Conservation (phyloP, 2,797 vertebrate genomes). For the Chloroceryle inda region DNA sequence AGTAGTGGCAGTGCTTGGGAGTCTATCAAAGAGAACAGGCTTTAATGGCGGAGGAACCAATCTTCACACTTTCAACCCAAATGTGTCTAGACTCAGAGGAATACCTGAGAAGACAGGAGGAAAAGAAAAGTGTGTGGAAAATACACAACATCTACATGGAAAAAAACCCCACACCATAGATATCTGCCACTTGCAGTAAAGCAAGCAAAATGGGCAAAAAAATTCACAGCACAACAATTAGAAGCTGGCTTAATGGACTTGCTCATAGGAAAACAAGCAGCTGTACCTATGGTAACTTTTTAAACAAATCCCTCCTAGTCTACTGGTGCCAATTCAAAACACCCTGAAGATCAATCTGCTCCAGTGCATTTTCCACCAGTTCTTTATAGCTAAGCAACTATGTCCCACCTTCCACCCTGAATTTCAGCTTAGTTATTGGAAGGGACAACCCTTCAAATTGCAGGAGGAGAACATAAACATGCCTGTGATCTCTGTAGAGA, state of each 20-base stretch:
- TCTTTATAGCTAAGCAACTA: neutral
- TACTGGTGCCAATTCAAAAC: neutral
- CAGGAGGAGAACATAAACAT: neutral
- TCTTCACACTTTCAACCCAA: neutral
- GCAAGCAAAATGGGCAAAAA: neutral
- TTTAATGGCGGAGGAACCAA: neutral
- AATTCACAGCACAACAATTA: neutral
- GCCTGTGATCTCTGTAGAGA: neutral
- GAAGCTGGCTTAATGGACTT: neutral
- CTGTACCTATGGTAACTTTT: neutral
- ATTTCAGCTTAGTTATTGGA: neutral
- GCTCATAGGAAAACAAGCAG: neutral
- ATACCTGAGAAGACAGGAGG: neutral
- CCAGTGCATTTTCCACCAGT: neutral
- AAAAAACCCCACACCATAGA: neutral
- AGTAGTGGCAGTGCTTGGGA: neutral
- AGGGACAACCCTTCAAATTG: neutral
- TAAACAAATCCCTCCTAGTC: neutral
- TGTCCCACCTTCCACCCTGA: neutral
- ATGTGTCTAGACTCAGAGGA: neutral
- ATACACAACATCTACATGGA: neutral
- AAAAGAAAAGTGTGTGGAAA: neutral
- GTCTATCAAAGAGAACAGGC: neutral
- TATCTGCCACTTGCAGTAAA: neutral
- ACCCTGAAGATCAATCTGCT: neutral